Evolutionary conservation across 64 coral and sea anemone genomes (phyloP), one percentile per base, ranked within the genome.

Genomic region (Montipora foliosa): DNA sequence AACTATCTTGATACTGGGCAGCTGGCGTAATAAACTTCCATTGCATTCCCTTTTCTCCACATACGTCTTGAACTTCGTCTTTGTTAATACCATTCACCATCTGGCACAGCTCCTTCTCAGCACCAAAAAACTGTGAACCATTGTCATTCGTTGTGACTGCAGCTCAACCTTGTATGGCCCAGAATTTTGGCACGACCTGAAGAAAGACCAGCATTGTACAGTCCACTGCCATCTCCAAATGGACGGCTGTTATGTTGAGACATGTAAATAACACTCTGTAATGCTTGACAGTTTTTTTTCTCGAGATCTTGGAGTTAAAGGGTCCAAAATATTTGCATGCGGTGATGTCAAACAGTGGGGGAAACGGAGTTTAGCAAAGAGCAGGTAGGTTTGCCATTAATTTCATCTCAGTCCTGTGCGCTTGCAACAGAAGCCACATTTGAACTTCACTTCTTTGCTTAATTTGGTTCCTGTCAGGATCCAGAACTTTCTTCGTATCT

Each of bases 81-180:
- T 22, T 21, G 47, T 81, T 20, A 77, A 77, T 80, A 7, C 89
- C 89, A n/a, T 58, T 66, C 2, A 91, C 29, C 78, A 91, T 91
- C 49, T 91, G 53, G 51, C 59, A 11, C 20, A 91, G 66, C 66
- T 91, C 89, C n/a, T 25, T 25, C 25, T 77, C 13, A 57, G 74
- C 89, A 4, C 55, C 89, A 62, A 90, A 74, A 22, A 83, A 69
- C 67, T 91, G 89, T 6, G 78, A 77, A 29, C 75, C 75, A 66
- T 91, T 91, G 61, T 91, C 89, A 62, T 79, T 82, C 67, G 64
- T 91, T 67, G 83, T 74, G 44, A 91, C 66, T 1, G 89, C 78
- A 21, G 89, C 79, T 8, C 71, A 24, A 61, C 78, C 89, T 24
- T 79, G 60, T 46, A 91, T 91, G 22, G 89, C 70, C 45, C 83